These are phyloP conservation scores for Acyrthosiphon pisum DNA, from an alignment of 1,140 invertebrate genomes.

Conservation along the genomic window DNA sequence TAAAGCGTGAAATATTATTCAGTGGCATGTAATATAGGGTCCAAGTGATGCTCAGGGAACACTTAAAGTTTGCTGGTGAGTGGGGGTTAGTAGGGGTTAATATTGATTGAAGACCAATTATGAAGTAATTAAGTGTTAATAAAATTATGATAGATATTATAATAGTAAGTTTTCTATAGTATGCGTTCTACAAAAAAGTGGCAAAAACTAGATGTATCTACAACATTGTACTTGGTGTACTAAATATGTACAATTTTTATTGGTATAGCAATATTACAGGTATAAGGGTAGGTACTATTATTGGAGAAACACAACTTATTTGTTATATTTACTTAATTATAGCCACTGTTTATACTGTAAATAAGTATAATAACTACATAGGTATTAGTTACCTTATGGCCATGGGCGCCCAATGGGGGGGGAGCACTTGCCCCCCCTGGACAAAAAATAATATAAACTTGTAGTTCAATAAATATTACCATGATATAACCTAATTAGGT, in stretches of 20 bases:
- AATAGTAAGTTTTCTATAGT: neutral
- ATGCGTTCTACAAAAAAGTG: neutral
- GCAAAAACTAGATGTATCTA: neutral
- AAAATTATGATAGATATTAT: neutral
- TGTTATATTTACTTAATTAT: neutral
- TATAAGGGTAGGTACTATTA: neutral
- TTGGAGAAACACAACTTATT: neutral
- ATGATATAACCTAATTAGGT: no score
- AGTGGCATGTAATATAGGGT: neutral
- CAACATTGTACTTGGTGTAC: neutral
- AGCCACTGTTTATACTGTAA: neutral
- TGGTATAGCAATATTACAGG: neutral
- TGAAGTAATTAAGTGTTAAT: no score
- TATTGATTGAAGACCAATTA: neutral
- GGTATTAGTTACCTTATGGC: no score
- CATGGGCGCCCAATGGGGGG: no score
- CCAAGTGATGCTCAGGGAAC: neutral
- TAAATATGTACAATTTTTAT: neutral
- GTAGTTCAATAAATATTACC: no score
- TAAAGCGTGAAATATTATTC: no score
- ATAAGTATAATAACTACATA: no score
- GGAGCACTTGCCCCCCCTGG: no score
- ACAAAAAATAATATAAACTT: no score
- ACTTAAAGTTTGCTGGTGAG: neutral
- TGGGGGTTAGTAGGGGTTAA: neutral